phyloP scores from a whole-genome alignment of 2,113 vertebrate species.

The Pseudorasbora parva region DNA sequence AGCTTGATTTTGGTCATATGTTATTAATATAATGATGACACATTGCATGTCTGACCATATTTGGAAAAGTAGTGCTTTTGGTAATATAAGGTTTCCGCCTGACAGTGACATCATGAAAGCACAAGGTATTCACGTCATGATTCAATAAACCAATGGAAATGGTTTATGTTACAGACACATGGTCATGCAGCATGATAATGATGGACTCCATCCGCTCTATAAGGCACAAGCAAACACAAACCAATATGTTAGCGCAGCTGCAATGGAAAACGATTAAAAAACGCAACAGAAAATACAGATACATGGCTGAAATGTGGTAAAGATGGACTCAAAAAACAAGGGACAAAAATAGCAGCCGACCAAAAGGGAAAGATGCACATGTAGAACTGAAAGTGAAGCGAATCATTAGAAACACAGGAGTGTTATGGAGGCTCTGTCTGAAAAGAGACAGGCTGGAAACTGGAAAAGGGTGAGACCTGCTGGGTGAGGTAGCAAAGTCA shows the following conservation, averaged over 20 bases:
- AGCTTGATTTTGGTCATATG: no score
- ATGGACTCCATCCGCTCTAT: neutral
- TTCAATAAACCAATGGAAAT: neutral
- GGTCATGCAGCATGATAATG: neutral
- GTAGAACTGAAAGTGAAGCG: slow-evolving; percentile 50
- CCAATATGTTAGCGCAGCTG: neutral
- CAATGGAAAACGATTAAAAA: neutral
- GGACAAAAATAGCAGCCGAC: no score
- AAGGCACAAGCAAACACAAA: slow-evolving; percentile 26
- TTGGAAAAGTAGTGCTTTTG: no score
- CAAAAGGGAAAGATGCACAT: neutral
- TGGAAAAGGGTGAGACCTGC: slow-evolving; percentile 72
- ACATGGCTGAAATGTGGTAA: neutral
- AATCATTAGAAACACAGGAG: slow-evolving; percentile 30
- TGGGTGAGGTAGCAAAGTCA: slow-evolving; percentile 82
- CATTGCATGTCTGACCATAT: no score
- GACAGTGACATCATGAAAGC: neutral
- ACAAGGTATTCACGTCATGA: neutral
- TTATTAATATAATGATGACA: no score
- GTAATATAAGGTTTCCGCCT: no score
- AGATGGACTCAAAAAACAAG: slow-evolving; percentile 15
- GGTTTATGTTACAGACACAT: neutral
- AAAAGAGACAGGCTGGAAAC: slow-evolving; percentile 20
- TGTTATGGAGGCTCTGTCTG: slow-evolving; percentile 23
- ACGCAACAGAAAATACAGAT: neutral